Conservation (phyloP, 1,140 invertebrate species). For the Drosophila lacertosa region DNA sequence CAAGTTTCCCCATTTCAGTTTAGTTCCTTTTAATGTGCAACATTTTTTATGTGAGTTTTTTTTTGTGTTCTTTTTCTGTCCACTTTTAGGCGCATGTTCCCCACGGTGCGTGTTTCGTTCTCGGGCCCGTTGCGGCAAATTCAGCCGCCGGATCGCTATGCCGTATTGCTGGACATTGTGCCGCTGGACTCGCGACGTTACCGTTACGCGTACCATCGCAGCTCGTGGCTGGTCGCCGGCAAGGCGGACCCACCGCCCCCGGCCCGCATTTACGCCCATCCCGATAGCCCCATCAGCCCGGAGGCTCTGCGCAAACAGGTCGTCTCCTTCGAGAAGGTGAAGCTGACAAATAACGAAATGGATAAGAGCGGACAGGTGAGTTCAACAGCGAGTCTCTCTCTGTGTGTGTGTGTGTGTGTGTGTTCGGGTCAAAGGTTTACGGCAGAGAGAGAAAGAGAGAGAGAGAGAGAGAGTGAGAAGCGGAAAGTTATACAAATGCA, state of each 20-base stretch:
- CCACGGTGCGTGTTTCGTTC: constrained; percentile 97
- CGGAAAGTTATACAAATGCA: background rate
- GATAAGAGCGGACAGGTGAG: constrained; percentile 99
- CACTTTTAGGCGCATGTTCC: constrained; percentile 96
- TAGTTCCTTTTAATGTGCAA: constrained; percentile 14
- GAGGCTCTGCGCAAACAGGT: constrained; percentile 98
- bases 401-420: background rate
- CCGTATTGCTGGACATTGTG: constrained; percentile 98
- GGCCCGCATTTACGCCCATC: constrained; percentile 96
- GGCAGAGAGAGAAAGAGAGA: background rate
- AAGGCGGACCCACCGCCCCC: constrained; percentile 99
- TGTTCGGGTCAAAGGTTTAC: constrained; percentile 8
- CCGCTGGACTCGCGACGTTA: constrained; percentile 98
- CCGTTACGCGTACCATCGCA: constrained; percentile 98
- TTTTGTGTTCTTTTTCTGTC: too few relatives aligned
- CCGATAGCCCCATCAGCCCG: constrained; percentile 98
- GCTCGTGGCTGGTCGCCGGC: constrained; percentile 98
- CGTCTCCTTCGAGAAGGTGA: constrained; percentile 99
- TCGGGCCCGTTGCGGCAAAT: constrained; percentile 89
- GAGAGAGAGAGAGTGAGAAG: background rate
- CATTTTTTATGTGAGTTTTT: constrained; percentile 20
- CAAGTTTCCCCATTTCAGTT: background rate
- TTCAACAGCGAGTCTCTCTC: constrained; percentile 25
- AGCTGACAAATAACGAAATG: constrained; percentile 99
- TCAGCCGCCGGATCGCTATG: constrained; percentile 89